A percentile compares a stretch with the other conserved stretches of the same genome.
phyloP scores from a whole-genome alignment of 2,888 invertebrate species.

The Tanytarsus gracilentus region DNA sequence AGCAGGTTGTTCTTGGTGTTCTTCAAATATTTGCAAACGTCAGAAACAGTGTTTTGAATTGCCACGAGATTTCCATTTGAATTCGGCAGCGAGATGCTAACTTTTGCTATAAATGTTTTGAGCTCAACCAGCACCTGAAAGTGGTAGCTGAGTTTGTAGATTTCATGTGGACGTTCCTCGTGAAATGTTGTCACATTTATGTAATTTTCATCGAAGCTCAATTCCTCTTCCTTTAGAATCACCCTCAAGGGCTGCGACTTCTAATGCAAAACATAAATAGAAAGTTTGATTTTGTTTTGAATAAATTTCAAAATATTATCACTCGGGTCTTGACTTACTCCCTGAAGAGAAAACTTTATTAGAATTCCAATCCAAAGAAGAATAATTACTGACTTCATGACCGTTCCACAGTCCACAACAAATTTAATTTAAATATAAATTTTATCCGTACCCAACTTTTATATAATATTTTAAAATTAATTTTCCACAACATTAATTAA shows the following conservation, averaged over 20 bases:
- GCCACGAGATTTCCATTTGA: constrained; percentile 1
- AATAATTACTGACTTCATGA: too few relatives aligned
- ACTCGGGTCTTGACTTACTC: too few relatives aligned
- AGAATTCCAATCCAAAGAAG: too few relatives aligned
- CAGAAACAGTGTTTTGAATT: not conserved
- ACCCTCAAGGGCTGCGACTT: not conserved
- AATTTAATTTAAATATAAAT: too few relatives aligned
- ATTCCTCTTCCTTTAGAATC: not conserved
- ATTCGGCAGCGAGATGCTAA: not conserved
- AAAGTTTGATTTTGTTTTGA: too few relatives aligned
- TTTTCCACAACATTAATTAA: too few relatives aligned
- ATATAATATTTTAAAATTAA: too few relatives aligned
- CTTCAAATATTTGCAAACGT: constrained; percentile 9
- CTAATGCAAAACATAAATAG: too few relatives aligned
- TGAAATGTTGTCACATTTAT: not conserved
- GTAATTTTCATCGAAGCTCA: not conserved
- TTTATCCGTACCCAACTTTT: too few relatives aligned
- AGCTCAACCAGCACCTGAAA: not conserved
- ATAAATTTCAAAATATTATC: too few relatives aligned
- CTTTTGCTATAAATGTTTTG: not conserved
- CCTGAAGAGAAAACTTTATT: too few relatives aligned
- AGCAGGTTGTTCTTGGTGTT: not conserved
- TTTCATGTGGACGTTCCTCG: not conserved
- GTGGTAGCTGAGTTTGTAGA: not conserved
- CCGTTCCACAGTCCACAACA: too few relatives aligned